These are phyloP conservation scores for Thalassaphorura encarpata DNA, from an alignment of 1,140 invertebrate genomes.

Conservation along the genomic window DNA sequence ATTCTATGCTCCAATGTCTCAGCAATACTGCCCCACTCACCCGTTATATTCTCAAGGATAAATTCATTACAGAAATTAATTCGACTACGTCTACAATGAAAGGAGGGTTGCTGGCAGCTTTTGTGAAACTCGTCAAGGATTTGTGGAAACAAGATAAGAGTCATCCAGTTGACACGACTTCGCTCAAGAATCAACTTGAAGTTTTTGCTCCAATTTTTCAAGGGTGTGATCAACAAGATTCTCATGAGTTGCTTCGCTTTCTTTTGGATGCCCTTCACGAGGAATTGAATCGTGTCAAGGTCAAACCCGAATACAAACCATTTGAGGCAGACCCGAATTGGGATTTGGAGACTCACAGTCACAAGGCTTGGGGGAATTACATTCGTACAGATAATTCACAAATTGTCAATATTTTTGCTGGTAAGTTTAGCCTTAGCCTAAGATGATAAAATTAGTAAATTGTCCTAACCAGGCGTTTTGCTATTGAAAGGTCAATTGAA, in stretches of 20 bases:
- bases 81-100: conserved; percentile 69
- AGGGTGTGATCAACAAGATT: conserved; percentile 51
- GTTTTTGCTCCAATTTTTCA: conserved; percentile 75
- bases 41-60: conserved; percentile 57
- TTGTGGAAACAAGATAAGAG: conserved; percentile 53
- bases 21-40: conserved; percentile 72
- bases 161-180: conserved; percentile 60
- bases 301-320: conserved; percentile 57
- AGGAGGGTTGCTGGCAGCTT: conserved; percentile 62
- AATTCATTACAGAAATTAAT: conserved; percentile 63
- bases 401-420: conserved; percentile 87
- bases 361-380: background rate
- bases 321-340: conserved; percentile 42
- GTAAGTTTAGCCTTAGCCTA: no score
- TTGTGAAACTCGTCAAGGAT: conserved; percentile 74
- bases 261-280: conserved; percentile 89
- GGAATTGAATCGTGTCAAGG: conserved; percentile 74
- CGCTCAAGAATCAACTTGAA: conserved; percentile 73
- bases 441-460: no score
- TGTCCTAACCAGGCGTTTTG: no score
- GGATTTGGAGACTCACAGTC: background rate
- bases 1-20: conserved; percentile 88
- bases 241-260: conserved; percentile 73
- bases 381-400: conserved; percentile 37
- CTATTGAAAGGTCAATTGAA: conserved; percentile 93